Base-by-base conservation (phyloP, 2,888 invertebrate genomes). In the Drosophila falleni region DNA sequence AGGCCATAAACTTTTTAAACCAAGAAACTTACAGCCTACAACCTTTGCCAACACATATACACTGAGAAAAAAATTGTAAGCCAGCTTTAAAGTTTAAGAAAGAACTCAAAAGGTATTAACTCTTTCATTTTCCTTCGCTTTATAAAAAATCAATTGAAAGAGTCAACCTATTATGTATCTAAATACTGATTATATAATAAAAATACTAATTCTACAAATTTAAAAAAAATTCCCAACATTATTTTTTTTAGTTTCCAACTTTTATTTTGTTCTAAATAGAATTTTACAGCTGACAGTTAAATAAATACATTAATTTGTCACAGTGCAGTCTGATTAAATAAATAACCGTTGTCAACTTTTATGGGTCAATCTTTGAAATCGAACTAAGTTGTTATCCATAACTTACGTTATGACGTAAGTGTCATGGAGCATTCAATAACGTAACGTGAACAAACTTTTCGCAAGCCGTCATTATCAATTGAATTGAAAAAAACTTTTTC, bases 341-440 rank as follows among this genome's bases (percentile, higher is more conserved):
- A 47, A 58, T 35, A 58, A 71, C 9, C 9, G 15, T 26, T 59
- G 58, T 29, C 54, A 60, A 58, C 29, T 73, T 68, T 56, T 49
- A 26, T 68, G 35, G 72, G 68, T 68, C 73, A 71, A 47, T 65
- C 41, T 46, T 9, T 15, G 31, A 65, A 46, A 68, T 65, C 35
- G 46, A 64, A 64, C 37, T 35, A 44, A 29, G 6, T 29, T 8
- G 35, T 54, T 58, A 54, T 49, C 33, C 16, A 41, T 59, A 59
- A 63, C 41, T 64, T 47, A 16, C 50, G 42, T 55, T 59, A 59
- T 42, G 49, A 59, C 56, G 60, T 44, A 44, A 61, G 56, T 61
- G 53, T 41, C 15, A 47, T 19, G 50, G 46, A 42, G 41, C 44
- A 46, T 59, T 62, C 49, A 73, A 73, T 62, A 59, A 54, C 47